Evolutionary conservation across 2,113 vertebrate species (phyloP), one percentile per base, ranked within the genome.

Genomic region (Uria lomvia): DNA sequence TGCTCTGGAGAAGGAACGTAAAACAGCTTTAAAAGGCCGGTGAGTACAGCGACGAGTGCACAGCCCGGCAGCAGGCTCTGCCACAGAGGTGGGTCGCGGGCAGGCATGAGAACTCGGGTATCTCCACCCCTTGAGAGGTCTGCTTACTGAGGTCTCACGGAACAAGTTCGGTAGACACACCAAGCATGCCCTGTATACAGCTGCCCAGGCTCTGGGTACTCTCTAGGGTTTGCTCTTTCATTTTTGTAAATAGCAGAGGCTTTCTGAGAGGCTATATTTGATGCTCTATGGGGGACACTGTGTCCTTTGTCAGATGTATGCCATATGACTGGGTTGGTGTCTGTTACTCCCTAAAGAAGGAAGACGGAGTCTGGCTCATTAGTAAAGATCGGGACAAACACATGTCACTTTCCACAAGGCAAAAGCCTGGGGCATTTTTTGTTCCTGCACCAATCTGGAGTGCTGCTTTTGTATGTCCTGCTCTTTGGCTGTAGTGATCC

Each of bases 1-100:
- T 63, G 21, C 36, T 77, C 49, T 68, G 34, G 21, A 81, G 65
- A 42, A 68, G 19, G 45, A 36, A 21, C 1, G 0, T 83, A 49
- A 74, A 65, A 20, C 72, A 56, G 16, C 32, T 62, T 40, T 38
- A 26, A 80, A 52, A 84, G 43, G 15, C 19, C 18, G 1, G 1
- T 73, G 55, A 60, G 55, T 32, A 13, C 2, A 3, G 18, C 1
- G 4, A 23, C 2, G 6, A 24, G 21, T 21, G 7, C 0, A 0
- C 53, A 92, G 59, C 38, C 53, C 9, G 1, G 5, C 40, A 66
- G 58, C 68, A 68, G 47, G 60, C 71, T 81, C 55, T 82, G 18
- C 40, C 17, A 24, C 40, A 75, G 56, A 43, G 20, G 34, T 43
- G 11, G 9, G 2, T 4, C 1, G 1, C 3, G 11, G 5, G 11